Evolutionary conservation across 2,797 vertebrate genomes (phyloP).

Genomic region (Protosalanx chinensis): DNA sequence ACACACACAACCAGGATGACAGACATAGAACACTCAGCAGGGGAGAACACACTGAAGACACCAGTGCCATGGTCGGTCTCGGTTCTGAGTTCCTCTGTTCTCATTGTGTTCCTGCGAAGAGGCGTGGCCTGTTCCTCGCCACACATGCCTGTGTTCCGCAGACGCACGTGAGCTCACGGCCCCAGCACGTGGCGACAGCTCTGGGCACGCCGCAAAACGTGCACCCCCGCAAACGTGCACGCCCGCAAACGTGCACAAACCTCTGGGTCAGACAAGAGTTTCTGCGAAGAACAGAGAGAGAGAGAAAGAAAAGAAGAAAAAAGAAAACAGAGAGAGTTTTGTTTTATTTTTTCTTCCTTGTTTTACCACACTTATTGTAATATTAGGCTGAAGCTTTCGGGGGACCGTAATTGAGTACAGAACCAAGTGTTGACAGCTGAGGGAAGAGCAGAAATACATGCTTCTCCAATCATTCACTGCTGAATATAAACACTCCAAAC

Average conservation of each 20-base stretch:
- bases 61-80: too few relatives aligned
- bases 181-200: slow-evolving; percentile 22
- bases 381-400: slow-evolving; percentile 22
- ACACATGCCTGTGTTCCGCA: slow-evolving; percentile 23
- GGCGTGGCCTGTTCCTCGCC: slow-evolving; percentile 13
- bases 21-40: too few relatives aligned
- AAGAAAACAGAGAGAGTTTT: background rate
- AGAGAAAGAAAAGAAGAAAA: slow-evolving; percentile 3
- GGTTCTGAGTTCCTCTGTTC: too few relatives aligned
- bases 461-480: slow-evolving; percentile 15
- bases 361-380: slow-evolving; percentile 28
- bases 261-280: background rate
- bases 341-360: slow-evolving; percentile 14
- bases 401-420: slow-evolving; percentile 26
- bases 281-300: background rate
- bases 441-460: slow-evolving; percentile 12
- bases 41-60: too few relatives aligned
- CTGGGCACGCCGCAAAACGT: slow-evolving; percentile 7
- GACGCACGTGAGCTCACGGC: slow-evolving; percentile 32
- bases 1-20: too few relatives aligned
- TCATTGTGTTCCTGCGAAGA: slow-evolving; percentile 10
- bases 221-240: background rate
- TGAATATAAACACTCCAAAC: slow-evolving; percentile 18
- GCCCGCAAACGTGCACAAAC: slow-evolving; percentile 1
- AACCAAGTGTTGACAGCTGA: slow-evolving; percentile 26